Base-by-base conservation (phyloP, 2,797 vertebrate species). In the Amniataba percoides region DNA sequence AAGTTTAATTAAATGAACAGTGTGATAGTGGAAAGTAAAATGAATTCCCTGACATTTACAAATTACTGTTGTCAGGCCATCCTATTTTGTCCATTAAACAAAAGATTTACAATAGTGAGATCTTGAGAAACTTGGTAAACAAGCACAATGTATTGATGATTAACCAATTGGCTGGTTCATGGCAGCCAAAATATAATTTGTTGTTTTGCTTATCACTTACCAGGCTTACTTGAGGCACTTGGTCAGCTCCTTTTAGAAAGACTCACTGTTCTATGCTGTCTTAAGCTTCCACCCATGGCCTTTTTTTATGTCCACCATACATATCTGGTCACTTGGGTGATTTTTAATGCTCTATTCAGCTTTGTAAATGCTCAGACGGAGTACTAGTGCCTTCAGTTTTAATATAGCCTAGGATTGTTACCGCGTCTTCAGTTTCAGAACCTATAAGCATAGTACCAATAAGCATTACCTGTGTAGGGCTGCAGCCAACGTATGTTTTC, bases 1-100 rank as follows among this genome's bases (percentile, higher is more conserved):
- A 4, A 25, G 45, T 84, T 86, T 86, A 92, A 91, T 92, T 92
- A 86, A 89, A 86, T 81, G 65, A 83, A 77, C 59, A 79, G 52
- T 25, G 58, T 70, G 87, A 88, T 86, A 80, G 87, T 12, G 27
- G 58, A 52, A 84, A 74, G 69, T 86, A 76, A 85, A 87, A 82
- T 78, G 23, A 86, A 77, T 85, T 78, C 69, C 57, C 49, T 82
- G 72, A 72, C 80, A 79, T 83, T 87, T 81, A 84, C 66, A 84
- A 87, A 87, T 78, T 39, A 56, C 68, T 81, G 42, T 58, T 85
- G 60, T 73, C 25, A 61, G 56, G 53, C 27, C 15, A 25, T 67
- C 56, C 60, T 62, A 21, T 67, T 75, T 66, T 72, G 15, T 78
- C 49, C 63, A 66, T 81, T 79, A 48, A 80, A 39, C 0, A 64